Conservation (phyloP, 2,888 invertebrate species). For the Cosmopolites sordidus region DNA sequence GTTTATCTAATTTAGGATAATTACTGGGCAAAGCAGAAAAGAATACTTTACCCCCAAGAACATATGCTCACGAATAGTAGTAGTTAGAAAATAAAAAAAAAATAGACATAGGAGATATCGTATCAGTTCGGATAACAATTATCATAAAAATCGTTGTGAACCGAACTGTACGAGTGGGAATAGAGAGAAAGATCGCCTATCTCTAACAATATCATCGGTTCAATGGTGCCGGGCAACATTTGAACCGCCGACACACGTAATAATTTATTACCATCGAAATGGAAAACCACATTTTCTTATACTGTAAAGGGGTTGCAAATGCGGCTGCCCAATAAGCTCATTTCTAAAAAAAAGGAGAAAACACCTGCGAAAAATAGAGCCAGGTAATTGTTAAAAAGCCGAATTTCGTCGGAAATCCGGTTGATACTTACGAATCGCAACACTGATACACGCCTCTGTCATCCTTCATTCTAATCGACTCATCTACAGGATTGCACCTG, state of each 20-base stretch:
- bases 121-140: too few species aligned
- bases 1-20: too few species aligned
- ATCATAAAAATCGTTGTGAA: too few species aligned
- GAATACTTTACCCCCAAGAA: too few species aligned
- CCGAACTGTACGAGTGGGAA: too few species aligned
- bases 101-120: too few species aligned
- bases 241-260: neutral
- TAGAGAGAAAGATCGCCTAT: neutral
- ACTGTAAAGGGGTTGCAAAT: constrained; percentile 23
- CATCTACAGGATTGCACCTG: constrained; percentile 56
- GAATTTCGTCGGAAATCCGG: constrained; percentile 1
- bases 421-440: constrained; percentile 44
- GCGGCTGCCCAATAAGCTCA: constrained; percentile 22
- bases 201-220: neutral
- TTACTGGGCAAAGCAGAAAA: too few species aligned
- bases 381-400: constrained; percentile 9
- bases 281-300: constrained; percentile 8
- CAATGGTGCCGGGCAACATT: neutral
- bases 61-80: too few species aligned
- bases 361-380: constrained; percentile 19
- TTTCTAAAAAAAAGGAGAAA: constrained; percentile 20
- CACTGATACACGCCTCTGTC: constrained; percentile 43
- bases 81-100: too few species aligned
- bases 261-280: constrained; percentile 7
- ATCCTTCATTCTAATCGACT: constrained; percentile 49